phyloP scores from a whole-genome alignment of 2,888 invertebrate species.

The Phasia obesa region DNA sequence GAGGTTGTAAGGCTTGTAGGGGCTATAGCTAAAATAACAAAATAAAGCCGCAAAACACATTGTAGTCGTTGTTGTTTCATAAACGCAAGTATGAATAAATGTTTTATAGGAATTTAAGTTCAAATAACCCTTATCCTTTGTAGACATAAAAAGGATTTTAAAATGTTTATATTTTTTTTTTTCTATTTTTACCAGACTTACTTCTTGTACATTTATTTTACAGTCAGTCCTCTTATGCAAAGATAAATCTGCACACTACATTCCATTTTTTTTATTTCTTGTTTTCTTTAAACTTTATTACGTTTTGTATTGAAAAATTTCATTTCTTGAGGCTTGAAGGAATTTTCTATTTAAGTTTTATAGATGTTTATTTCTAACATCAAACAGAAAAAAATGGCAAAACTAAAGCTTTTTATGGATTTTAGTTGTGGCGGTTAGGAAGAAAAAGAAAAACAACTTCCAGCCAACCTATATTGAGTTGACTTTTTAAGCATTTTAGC shows the following conservation, averaged over 20 bases:
- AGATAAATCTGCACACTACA: constrained; percentile 33
- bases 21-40: constrained; percentile 21
- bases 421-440: constrained; percentile 15
- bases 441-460: constrained; percentile 14
- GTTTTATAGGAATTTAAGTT: constrained; percentile 31
- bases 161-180: constrained; percentile 33
- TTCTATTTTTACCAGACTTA: too few species aligned
- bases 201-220: constrained; percentile 18
- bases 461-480: constrained; percentile 41
- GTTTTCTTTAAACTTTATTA: constrained; percentile 21
- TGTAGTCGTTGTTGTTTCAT: neutral
- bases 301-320: constrained; percentile 31
- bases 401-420: constrained; percentile 27
- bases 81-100: constrained; percentile 20
- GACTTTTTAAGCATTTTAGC: constrained; percentile 41
- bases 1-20: too few species aligned
- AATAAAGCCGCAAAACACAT: constrained; percentile 32
- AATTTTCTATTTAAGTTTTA: constrained; percentile 31
- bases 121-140: constrained; percentile 53
- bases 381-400: constrained; percentile 6
- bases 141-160: constrained; percentile 53
- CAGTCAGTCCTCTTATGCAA: too few species aligned
- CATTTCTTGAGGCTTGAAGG: constrained; percentile 29
- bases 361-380: constrained; percentile 20
- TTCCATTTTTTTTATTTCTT: neutral